phyloP scores from a whole-genome alignment of 2,113 vertebrate genomes.

The Caretta caretta region DNA sequence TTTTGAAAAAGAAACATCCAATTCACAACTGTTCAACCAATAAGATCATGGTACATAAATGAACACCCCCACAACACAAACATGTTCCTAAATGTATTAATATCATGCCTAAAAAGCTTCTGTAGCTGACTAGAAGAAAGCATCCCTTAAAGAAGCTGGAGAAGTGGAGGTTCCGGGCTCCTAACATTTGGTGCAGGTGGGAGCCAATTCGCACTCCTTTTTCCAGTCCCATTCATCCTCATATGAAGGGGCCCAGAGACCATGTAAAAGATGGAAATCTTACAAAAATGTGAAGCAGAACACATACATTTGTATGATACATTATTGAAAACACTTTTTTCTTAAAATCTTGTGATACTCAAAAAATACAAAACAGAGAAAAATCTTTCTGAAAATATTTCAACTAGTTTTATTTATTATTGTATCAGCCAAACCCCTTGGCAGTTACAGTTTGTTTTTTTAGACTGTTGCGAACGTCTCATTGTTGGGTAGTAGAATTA shows the following conservation, averaged over 20 bases:
- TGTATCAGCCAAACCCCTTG: neutral
- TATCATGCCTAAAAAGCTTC: neutral
- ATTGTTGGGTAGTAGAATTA: neutral
- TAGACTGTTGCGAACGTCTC: neutral
- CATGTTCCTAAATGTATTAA: neutral
- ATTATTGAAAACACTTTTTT: neutral
- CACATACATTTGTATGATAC: neutral
- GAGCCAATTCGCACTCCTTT: too few species aligned
- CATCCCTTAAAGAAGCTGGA: too few species aligned
- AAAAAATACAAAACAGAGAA: neutral
- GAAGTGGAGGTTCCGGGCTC: too few species aligned
- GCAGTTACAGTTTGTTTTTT: neutral
- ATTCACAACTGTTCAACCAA: neutral
- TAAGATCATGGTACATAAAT: neutral
- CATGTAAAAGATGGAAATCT: neutral
- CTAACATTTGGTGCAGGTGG: too few species aligned
- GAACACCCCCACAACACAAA: neutral
- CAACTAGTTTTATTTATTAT: neutral
- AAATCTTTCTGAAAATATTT: slow-evolving; percentile 1
- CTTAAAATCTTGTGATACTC: too few species aligned
- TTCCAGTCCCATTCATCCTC: too few species aligned
- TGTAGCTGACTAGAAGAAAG: neutral
- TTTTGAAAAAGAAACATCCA: neutral
- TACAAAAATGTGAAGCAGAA: neutral
- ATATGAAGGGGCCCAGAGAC: neutral